Base-by-base conservation (phyloP, 1,140 invertebrate species). In the Chionoecetes opilio region DNA sequence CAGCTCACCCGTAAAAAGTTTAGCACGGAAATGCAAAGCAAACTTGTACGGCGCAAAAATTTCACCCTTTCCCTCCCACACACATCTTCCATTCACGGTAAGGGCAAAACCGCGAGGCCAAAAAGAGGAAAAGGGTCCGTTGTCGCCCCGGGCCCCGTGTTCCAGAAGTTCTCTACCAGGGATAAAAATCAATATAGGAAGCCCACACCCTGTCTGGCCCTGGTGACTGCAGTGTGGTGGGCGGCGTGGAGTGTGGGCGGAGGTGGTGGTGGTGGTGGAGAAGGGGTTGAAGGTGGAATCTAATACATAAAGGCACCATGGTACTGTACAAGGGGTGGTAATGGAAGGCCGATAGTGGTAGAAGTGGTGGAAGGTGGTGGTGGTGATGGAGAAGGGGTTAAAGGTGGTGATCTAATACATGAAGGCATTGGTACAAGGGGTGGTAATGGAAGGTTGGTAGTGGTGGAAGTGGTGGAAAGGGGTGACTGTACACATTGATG, bases 161-260 rank as follows among this genome's bases (percentile, higher is more conserved):
- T 38, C 38, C 35, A 90, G 38, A 46, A 32, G 38, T 90, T 90
- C 88, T 41, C 35, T n/a, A 21, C 31, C 38, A 11, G 34, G 34
- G 91, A 82, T 92, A 41, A 85, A 92, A 92, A 92, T 92, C 91
- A 92, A 92, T 92, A 92, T 91, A 37, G 91, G 91, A 92, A 85
- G 91, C 91, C 75, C 91, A 85, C 91, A 92, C 91, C 91, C 91
- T 38, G 91, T 85, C 82, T 92, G 91, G 91, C 35, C 26, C 86
- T 41, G 34, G 86, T 35, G 86, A 53, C 32, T 32, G 88, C 88
- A 90, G 38, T 41, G 38, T 35, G 86, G 26, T 38, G 38, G 35
- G 26, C 32, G 88, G 1, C 14, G 88, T 90, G 38, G 88, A 35
- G 9, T 14, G 88, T 90, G 38, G 38, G 88, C 35, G 88, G 29